Base-by-base conservation (phyloP, 2,888 invertebrate species). In the Diabrotica balteata region DNA sequence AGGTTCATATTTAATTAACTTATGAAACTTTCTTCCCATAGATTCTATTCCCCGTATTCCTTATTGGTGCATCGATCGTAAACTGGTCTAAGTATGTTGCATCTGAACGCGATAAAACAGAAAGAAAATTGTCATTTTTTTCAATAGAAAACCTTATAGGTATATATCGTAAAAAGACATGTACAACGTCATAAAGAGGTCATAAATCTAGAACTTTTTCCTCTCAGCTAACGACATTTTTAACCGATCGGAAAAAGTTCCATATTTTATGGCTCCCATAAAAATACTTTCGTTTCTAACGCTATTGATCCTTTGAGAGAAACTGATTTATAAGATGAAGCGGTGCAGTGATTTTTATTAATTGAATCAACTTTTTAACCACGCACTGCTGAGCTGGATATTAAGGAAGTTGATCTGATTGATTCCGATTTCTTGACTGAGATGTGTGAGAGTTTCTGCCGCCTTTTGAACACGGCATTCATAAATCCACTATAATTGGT, bases 261-360 rank as follows among this genome's bases (percentile, higher is more conserved):
- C n/a, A 68, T 70, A 68, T 61, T 71, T 68, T 66, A 71, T 68
- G 60, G 51, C 68, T 45, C 10, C 55, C 60, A 69, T 71, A 69
- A 71, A 71, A 69, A 71, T 71, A 69, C 63, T 66, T 63, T 62
- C 62, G 47, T 54, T 63, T 60, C 46, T 59, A 63, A 58, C 66
- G 66, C 66, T 64, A 65, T 55, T 63, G 54, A 59, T 63, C 55
- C 61, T 63, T 66, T 64, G 58, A 68, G 66, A 72, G 68, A 67
- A 67, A 61, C 69, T 71, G 72, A 72, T 72, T 72, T 72, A 72
- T 72, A 66, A 63, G 57, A 69, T 50, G 66, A 55, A 67, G 66
- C 57, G 61, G 65, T 66, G 64, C 65, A 63, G 70, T 58, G 69
- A 71, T 71, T 73, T 69, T 71, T 66, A 71, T 71, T 71, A 68